These are phyloP conservation scores for Drosophila recens DNA, from an alignment of 2,888 invertebrate species.

Conservation along the genomic window DNA sequence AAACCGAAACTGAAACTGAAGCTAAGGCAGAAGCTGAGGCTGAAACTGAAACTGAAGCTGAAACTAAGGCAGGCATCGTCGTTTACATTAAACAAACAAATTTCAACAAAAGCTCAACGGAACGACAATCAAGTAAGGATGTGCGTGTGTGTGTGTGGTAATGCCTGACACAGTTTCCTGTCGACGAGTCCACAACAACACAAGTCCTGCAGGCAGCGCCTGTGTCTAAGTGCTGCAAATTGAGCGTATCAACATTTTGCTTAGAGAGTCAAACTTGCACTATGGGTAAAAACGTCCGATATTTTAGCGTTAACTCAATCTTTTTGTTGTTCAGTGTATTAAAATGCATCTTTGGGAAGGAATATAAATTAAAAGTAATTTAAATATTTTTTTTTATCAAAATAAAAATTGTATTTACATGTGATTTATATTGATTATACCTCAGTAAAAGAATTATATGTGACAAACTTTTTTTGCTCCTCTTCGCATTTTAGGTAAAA, in stretches of 20 bases:
- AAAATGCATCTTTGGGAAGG: no score
- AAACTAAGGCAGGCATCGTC: slow-evolving; percentile 40
- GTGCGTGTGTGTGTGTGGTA: slow-evolving; percentile 20
- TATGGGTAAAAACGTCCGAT: no score
- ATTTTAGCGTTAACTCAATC: no score
- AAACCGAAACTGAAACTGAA: slow-evolving; percentile 21
- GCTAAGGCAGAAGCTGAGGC: slow-evolving; percentile 18
- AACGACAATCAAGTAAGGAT: slow-evolving; percentile 26
- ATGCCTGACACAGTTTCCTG: slow-evolving; percentile 70
- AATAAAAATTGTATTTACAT: no score
- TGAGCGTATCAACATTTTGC: slow-evolving; percentile 67
- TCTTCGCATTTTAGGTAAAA: no score
- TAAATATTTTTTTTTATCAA: no score
- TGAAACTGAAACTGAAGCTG: neutral
- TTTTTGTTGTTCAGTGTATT: no score
- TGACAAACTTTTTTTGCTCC: no score
- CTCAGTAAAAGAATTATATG: no score
- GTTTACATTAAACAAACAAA: slow-evolving; percentile 62
- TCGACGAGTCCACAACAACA: slow-evolving; percentile 25
- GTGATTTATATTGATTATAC: no score
- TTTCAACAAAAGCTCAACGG: slow-evolving; percentile 59
- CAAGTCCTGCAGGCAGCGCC: slow-evolving; percentile 32
- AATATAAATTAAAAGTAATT: no score
- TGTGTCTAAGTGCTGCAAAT: slow-evolving; percentile 65
- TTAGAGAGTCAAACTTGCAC: neutral